Evolutionary conservation across 2,888 invertebrate species (phyloP).

Genomic region (Diplolepis rosae): DNA sequence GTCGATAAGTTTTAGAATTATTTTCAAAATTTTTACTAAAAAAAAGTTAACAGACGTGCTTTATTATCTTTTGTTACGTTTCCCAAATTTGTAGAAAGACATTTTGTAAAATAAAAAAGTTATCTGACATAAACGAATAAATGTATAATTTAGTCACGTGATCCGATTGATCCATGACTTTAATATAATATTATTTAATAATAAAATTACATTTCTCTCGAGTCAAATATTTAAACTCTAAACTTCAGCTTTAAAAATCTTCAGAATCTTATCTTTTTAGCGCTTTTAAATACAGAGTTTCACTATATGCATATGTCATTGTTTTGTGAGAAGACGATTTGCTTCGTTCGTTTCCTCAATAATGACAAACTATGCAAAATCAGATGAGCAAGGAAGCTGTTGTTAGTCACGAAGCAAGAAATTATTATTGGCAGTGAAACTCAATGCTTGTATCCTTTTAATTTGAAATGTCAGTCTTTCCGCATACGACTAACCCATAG

Average conservation of each 20-base stretch:
- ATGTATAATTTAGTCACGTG: too few species aligned
- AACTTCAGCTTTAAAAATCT: background rate
- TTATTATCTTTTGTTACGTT: too few species aligned
- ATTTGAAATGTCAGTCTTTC: constrained; percentile 56
- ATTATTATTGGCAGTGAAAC: constrained; percentile 30
- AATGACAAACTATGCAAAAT: constrained; percentile 4
- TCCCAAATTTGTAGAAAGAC: too few species aligned
- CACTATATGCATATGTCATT: background rate
- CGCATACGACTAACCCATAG: constrained; percentile 14
- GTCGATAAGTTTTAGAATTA: too few species aligned
- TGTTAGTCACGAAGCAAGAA: constrained; percentile 29
- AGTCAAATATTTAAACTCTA: too few species aligned
- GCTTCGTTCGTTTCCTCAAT: background rate
- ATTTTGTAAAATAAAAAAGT: too few species aligned
- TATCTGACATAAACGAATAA: too few species aligned
- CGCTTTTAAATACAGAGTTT: background rate
- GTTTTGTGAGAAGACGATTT: constrained; percentile 2
- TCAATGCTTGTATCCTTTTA: constrained; percentile 33
- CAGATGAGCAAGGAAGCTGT: constrained; percentile 20
- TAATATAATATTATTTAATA: too few species aligned
- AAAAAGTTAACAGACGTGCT: too few species aligned
- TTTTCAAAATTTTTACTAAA: too few species aligned
- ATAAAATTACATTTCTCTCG: too few species aligned
- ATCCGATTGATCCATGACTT: too few species aligned
- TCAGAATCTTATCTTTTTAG: background rate